These are phyloP conservation scores for Hypocryptadius cinnamomeus DNA, from an alignment of 2,113 vertebrate genomes.

Conservation along the genomic window DNA sequence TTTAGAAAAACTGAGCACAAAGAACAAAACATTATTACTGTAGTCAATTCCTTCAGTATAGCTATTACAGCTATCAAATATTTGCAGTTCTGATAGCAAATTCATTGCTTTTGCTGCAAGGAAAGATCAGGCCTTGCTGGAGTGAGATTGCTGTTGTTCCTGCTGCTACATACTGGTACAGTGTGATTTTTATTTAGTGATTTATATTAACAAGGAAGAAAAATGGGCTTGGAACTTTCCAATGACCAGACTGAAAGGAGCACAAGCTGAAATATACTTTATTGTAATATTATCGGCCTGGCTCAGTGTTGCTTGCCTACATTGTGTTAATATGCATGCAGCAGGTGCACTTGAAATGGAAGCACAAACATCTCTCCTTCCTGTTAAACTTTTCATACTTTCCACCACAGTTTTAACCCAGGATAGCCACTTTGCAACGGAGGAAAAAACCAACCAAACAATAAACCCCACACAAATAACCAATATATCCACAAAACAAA, in stretches of 20 bases:
- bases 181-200: neutral
- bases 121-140: neutral
- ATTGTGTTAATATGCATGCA: fast-evolving
- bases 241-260: neutral
- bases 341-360: neutral
- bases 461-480: fast-evolving
- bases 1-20: neutral
- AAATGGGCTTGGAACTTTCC: neutral
- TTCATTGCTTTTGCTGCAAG: neutral
- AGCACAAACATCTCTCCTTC: neutral
- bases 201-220: neutral
- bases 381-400: neutral
- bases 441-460: neutral
- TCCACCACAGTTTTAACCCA: neutral
- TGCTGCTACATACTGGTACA: neutral
- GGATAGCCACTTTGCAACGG: neutral
- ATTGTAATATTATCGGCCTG: neutral
- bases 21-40: neutral
- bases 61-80: constrained; percentile 15
- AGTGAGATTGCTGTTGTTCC: neutral
- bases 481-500: neutral
- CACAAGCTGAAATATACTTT: neutral
- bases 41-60: neutral
- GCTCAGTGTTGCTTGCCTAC: neutral
- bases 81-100: constrained; percentile 22